Conservation (phyloP, 2,797 vertebrate genomes). For the Emys orbicularis region DNA sequence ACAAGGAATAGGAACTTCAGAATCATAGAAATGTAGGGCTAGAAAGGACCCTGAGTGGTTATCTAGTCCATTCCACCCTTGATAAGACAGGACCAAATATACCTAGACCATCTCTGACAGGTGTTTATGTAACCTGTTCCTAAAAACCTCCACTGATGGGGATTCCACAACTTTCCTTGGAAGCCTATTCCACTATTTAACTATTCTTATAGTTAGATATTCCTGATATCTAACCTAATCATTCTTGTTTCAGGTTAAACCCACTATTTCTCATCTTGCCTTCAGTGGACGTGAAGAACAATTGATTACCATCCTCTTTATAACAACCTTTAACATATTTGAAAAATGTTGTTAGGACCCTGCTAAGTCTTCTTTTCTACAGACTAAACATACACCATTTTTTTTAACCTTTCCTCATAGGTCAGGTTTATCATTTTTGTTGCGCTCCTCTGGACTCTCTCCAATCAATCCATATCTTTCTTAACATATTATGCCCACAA, state of each 20-base stretch:
- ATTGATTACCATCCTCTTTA: no score
- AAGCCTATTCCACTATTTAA: background rate
- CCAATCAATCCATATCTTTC: background rate
- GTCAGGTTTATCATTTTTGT: no score
- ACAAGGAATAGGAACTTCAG: background rate
- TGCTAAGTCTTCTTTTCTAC: background rate
- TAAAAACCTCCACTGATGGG: background rate
- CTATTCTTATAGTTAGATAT: background rate
- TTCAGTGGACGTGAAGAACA: no score
- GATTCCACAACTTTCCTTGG: background rate
- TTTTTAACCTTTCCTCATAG: no score
- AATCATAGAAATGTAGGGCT: background rate
- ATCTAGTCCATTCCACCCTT: background rate
- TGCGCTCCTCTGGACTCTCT: background rate
- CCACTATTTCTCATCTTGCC: no score
- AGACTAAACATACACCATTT: background rate
- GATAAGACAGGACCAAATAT: background rate
- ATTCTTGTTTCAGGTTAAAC: background rate
- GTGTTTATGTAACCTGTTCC: background rate
- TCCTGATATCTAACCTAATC: background rate
- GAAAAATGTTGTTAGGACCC: background rate
- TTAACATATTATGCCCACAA: background rate
- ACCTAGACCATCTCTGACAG: background rate
- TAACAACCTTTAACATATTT: background rate
- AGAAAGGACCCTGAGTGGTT: background rate